These are phyloP conservation scores for Zalophus californianus DNA, from an alignment of 2,797 vertebrate genomes.

Conservation along the genomic window DNA sequence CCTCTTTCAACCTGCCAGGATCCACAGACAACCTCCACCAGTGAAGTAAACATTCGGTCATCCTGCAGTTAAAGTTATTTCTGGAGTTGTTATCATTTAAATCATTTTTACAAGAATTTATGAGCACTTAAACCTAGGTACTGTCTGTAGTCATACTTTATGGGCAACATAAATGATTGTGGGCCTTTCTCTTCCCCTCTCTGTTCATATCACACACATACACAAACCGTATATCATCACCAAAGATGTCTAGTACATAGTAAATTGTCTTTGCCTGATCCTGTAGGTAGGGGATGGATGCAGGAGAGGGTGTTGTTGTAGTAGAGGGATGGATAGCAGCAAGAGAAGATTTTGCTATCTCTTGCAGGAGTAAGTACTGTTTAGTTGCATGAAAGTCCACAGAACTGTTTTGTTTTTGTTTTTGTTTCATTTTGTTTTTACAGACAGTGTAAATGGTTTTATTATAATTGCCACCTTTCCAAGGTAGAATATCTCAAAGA, in stretches of 20 bases:
- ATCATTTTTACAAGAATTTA: conserved; percentile 77
- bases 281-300: background rate
- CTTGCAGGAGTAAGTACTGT: background rate
- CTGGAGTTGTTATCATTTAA: conserved; percentile 61
- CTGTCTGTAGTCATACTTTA: conserved; percentile 72
- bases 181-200: background rate
- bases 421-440: background rate
- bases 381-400: background rate
- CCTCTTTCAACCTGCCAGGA: conserved; percentile 52
- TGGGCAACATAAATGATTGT: conserved; percentile 60
- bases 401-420: background rate
- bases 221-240: conserved; percentile 42
- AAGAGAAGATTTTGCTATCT: conserved; percentile 15
- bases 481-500: conserved; percentile 21
- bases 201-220: conserved; percentile 32
- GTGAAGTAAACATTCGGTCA: conserved; percentile 55
- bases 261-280: conserved; percentile 59
- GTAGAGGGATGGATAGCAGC: background rate
- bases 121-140: conserved; percentile 67
- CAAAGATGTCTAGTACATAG: background rate
- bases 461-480: background rate
- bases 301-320: background rate
- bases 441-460: background rate
- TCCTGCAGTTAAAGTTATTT: conserved; percentile 68
- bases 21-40: conserved; percentile 31